Base-by-base conservation (phyloP, 2,797 vertebrate species). In the Telmatherina bonti region DNA sequence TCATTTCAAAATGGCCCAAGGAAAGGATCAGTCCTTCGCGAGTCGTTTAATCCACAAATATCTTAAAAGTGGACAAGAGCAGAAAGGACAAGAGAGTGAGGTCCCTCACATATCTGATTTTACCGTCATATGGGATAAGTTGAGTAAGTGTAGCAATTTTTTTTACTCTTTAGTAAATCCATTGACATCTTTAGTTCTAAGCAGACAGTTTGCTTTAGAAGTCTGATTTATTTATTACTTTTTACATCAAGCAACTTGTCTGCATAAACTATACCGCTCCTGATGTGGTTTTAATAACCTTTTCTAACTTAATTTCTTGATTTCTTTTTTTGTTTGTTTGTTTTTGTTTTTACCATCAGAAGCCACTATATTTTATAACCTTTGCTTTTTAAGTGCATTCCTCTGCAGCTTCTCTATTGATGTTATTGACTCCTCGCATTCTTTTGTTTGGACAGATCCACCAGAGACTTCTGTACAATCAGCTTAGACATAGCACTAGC, bases 11-110 rank as follows among this genome's bases (percentile, higher is more conserved):
- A 99, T 99, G 97, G 95, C 97, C 71, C 93, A 96, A 74, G 93
- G 91, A 82, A 96, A 92, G 89, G 96, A 97, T 87, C 87, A 87
- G 0, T 95, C 96, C 1, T 94, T 97, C 66, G 96, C 97, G 58
- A 97, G 88, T 74, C 95, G 97, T 29, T 86, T 99, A 56, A 96
- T 99, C 89, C 91, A 95, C 58, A 96, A 94, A 83, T 95, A 93
- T 76, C 93, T 95, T 22, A 99, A 95, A 90, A 85, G 89, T 71
- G 83, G 86, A 78, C 95, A 95, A 43, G 97, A 99, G 60, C 94
- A 92, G 78, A 96, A 79, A 84, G 90, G 74, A 35, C 91, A 91
- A 82, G 96, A 97, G 78, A 90, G 74, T 68, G 97, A 97, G 72
- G 93, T 90, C 81, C 95, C 93, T 22, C 91, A 82, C 45, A 86